Evolutionary conservation across 2,113 vertebrate genomes (phyloP).

Genomic region (Formicarius rufipectus): DNA sequence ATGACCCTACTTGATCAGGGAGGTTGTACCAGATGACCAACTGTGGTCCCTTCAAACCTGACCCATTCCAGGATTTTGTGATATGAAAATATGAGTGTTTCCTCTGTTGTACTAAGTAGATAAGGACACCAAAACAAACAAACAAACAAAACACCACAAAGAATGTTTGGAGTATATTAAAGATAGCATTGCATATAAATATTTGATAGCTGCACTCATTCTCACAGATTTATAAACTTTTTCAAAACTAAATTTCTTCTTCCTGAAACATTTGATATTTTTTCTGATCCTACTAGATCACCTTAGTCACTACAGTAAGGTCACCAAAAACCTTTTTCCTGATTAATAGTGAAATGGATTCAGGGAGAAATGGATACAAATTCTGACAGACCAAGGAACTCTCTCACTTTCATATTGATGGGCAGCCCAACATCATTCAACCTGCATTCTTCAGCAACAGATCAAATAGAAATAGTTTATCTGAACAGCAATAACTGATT

Average conservation of each 20-base stretch:
- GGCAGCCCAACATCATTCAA: neutral
- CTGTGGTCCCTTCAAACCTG: neutral
- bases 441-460: neutral
- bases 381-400: accelerated
- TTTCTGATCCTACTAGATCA: neutral
- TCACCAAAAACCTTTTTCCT: neutral
- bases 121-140: neutral
- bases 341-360: neutral
- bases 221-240: neutral
- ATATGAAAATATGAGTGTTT: neutral
- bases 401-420: neutral
- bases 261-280: neutral
- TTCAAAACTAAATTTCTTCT: neutral
- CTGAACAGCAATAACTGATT: neutral
- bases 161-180: neutral
- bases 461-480: neutral
- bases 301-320: neutral
- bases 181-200: neutral
- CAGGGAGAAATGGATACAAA: neutral
- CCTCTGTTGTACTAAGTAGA: neutral
- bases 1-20: too few relatives aligned
- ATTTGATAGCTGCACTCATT: neutral
- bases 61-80: neutral
- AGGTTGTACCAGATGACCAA: neutral
- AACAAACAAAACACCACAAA: neutral